phyloP scores from a whole-genome alignment of 1,140 invertebrate genomes.

The Tribolium castaneum region DNA sequence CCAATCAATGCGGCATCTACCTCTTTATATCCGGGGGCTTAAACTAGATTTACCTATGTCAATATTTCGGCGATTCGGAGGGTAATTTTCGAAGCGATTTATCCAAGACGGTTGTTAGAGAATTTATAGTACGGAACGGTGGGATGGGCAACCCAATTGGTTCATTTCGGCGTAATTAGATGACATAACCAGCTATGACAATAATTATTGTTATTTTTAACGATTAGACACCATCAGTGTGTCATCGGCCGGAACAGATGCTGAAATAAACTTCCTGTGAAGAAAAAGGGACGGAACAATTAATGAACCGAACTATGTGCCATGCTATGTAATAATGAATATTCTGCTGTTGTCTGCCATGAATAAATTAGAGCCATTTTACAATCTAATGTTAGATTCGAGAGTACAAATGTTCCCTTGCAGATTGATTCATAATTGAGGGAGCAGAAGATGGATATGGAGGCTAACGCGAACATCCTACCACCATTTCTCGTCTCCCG shows the following conservation, averaged over 20 bases:
- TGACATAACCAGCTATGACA: slow-evolving; percentile 23
- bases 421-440: neutral
- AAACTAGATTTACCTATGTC: neutral
- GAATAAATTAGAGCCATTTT: slow-evolving; percentile 11
- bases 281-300: slow-evolving; percentile 11
- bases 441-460: neutral
- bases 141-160: neutral
- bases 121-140: slow-evolving; percentile 8
- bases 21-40: neutral
- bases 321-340: neutral
- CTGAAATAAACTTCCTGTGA: slow-evolving; percentile 21
- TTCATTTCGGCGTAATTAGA: neutral
- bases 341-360: neutral
- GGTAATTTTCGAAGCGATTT: neutral
- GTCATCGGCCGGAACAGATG: slow-evolving; percentile 20
- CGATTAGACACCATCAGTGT: slow-evolving; percentile 2
- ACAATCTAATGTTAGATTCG: neutral
- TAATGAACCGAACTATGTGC: neutral
- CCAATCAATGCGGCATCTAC: neutral
- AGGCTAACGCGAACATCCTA: neutral
- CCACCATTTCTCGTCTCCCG: neutral
- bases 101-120: neutral
- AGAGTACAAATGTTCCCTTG: neutral
- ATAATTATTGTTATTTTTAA: slow-evolving; percentile 33
- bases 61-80: neutral